Conservation (phyloP, 2,797 vertebrate species). For the Urosaurus nigricauda region DNA sequence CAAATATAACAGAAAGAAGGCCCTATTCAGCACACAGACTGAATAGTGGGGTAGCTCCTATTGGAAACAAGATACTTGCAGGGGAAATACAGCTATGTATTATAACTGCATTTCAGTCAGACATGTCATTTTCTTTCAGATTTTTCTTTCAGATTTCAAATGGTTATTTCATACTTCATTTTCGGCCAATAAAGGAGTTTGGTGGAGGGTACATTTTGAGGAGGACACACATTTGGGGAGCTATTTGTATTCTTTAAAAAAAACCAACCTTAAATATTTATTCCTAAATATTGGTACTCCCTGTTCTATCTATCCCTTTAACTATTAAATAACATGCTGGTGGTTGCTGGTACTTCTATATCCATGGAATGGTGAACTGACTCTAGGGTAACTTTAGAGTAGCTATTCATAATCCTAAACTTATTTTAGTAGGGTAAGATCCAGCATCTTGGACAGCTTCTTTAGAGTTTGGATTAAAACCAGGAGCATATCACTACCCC, state of each 20-base stretch:
- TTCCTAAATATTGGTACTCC: background rate
- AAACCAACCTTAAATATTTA: background rate
- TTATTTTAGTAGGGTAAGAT: too few species aligned
- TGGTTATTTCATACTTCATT: background rate
- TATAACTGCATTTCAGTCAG: background rate
- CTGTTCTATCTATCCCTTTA: background rate
- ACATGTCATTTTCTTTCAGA: background rate
- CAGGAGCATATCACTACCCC: too few species aligned
- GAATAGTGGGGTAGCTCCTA: too few species aligned
- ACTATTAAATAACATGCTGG: background rate
- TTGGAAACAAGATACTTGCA: too few species aligned
- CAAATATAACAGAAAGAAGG: background rate
- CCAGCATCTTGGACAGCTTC: too few species aligned
- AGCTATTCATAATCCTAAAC: too few species aligned
- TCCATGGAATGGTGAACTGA: too few species aligned
- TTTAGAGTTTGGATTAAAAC: too few species aligned
- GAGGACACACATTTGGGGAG: background rate
- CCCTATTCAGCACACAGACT: background rate
- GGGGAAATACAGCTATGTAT: background rate
- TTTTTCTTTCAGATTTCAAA: background rate
- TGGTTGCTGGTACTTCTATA: too few species aligned
- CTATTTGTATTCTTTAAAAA: background rate
- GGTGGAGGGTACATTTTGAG: slow-evolving; percentile 3
- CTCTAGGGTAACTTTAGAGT: too few species aligned
- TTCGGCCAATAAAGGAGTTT: background rate